Evolutionary conservation across 2,113 vertebrate species (phyloP), one percentile per base, ranked within the genome.

Genomic region (Malurus melanocephalus): DNA sequence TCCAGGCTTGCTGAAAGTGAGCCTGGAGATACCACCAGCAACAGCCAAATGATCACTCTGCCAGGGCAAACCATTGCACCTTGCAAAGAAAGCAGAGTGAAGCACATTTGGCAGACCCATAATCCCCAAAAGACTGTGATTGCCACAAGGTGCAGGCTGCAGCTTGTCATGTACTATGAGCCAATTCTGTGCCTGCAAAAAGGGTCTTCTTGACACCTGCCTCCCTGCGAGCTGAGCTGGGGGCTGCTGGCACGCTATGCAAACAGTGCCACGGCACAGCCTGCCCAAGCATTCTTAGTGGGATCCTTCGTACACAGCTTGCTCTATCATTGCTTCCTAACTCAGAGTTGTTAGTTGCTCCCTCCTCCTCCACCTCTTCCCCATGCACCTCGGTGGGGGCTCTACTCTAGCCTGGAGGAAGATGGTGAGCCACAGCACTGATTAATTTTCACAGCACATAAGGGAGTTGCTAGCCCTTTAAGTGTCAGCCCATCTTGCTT

Each of bases 391-490:
- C 13, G 0, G 26, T 5, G 10, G 85, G 81, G 82, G 81, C 67
- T 91, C 86, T 49, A 81, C 87, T 93, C 60, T 73, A 71, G 93
- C 90, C 94, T 20, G 65, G 55, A 85, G 92, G 91, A 92, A 86
- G 76, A 87, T 21, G 79, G 83, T 73, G 75, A 94, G 93, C 93
- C 85, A 55, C 80, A 45, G 67, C 4, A 2, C 89, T 94, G 95
- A 95, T 95, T 93, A 90, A 94, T 92, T 94, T 91, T 94, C 93
- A 88, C 95, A 93, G 92, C 87, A 86, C 91, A 91, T 82, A 79
- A 85, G 92, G 93, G 75, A 94, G 94, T 94, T 94, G 94, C 95
- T 93, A 96, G 94, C 97, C 97, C 97, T 98, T 98, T 97, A 98
- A 98, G 97, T 95, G 95, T 95, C 96, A 97, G 95, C 96, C 96